Percentiles rank a stretch among this genome's conserved stretches.
Evolutionary conservation across 2,113 vertebrate genomes (phyloP).

Genomic region (Bucco capensis): DNA sequence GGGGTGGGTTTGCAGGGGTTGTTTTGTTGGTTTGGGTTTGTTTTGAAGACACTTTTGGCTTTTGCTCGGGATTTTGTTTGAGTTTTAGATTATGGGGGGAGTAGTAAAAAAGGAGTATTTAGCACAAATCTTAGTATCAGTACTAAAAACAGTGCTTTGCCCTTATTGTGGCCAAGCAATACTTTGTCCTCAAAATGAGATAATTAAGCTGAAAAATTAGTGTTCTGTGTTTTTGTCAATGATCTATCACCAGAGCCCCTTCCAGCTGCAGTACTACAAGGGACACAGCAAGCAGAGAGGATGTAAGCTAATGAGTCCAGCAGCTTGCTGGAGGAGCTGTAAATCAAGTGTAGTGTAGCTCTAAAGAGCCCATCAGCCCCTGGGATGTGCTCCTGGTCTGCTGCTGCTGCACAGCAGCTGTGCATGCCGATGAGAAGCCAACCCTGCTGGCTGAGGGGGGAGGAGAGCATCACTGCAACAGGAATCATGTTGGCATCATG

Average conservation of each 20-base stretch:
- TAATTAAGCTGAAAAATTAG: constrained; percentile 27
- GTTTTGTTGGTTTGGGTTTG: too few relatives aligned
- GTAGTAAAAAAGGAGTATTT: background rate
- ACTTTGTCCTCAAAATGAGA: background rate
- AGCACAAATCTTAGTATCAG: background rate
- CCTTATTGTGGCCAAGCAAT: background rate
- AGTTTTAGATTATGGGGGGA: too few relatives aligned
- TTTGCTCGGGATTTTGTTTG: too few relatives aligned
- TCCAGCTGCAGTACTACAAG: constrained; percentile 52
- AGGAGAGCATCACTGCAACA: background rate
- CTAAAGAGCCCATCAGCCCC: constrained; percentile 56
- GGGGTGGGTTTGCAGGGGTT: too few relatives aligned
- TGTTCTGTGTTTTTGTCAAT: constrained; percentile 36
- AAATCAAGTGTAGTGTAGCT: constrained; percentile 69
- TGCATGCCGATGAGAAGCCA: constrained; percentile 46
- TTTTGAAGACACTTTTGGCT: too few relatives aligned
- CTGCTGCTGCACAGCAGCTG: background rate
- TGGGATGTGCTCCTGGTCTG: constrained; percentile 49
- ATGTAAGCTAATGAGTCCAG: constrained; percentile 63
- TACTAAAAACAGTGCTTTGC: background rate
- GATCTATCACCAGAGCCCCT: constrained; percentile 47
- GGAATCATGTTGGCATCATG: background rate
- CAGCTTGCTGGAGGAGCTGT: constrained; percentile 65
- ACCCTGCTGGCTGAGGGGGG: background rate
- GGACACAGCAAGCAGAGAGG: constrained; percentile 35